These are phyloP conservation scores for Malurus elegans DNA, from an alignment of 2,113 vertebrate genomes.

Conservation along the genomic window DNA sequence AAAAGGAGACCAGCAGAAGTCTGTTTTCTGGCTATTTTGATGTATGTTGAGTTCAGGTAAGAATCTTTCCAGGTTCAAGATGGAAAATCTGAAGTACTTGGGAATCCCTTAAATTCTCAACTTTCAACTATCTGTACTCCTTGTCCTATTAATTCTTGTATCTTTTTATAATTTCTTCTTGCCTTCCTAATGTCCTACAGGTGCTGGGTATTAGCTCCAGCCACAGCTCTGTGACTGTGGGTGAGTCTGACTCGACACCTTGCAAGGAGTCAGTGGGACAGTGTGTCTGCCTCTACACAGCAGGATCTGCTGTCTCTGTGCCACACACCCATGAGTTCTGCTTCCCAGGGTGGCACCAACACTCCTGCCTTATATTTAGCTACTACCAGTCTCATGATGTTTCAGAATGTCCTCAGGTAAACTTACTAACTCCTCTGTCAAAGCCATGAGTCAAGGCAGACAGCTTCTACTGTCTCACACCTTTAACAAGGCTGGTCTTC, in stretches of 20 bases:
- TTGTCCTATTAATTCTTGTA: neutral
- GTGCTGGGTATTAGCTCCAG: neutral
- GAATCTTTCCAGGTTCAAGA: neutral
- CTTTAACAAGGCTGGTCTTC: neutral
- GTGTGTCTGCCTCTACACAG: neutral
- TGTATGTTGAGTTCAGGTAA: neutral
- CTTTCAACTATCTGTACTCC: neutral
- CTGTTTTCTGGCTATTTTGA: neutral
- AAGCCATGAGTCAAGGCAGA: constrained; percentile 23
- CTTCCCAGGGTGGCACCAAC: neutral
- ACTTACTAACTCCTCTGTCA: constrained; percentile 32
- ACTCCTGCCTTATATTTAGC: constrained; percentile 16
- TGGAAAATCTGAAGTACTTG: neutral
- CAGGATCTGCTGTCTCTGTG: neutral
- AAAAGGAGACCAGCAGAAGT: neutral
- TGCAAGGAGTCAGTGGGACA: neutral
- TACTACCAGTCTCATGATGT: neutral
- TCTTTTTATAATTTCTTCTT: neutral
- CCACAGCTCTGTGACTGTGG: neutral
- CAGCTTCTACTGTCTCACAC: neutral
- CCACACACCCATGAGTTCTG: neutral
- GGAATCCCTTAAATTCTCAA: neutral
- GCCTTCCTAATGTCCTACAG: fast-evolving
- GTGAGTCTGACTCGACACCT: neutral
- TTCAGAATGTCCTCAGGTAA: constrained; percentile 46